phyloP scores from a whole-genome alignment of 2,113 vertebrate species.

The Tetrax tetrax region DNA sequence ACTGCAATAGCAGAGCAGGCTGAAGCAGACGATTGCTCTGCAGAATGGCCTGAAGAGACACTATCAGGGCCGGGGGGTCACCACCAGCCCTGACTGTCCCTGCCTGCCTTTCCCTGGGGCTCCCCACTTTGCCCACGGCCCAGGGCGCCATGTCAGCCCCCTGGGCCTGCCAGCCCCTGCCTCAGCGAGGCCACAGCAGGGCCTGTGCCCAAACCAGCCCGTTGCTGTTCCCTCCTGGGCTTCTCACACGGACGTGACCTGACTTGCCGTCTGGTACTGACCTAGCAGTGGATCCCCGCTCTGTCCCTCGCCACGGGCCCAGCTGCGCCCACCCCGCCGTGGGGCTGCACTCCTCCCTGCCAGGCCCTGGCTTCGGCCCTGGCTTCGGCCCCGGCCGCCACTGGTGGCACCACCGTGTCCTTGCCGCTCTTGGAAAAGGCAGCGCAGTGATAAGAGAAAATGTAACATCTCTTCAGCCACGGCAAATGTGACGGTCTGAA shows the following conservation, averaged over 20 bases:
- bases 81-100: background rate
- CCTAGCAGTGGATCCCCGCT: too few relatives aligned
- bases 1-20: background rate
- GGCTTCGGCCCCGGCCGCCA: accelerated
- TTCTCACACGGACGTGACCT: accelerated
- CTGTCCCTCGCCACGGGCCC: accelerated
- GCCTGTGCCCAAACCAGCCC: accelerated
- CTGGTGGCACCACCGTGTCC: accelerated
- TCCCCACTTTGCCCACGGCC: accelerated
- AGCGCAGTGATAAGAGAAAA: accelerated
- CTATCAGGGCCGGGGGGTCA: background rate
- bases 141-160: background rate
- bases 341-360: background rate
- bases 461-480: accelerated
- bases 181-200: accelerated
- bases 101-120: accelerated
- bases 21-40: accelerated
- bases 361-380: background rate
- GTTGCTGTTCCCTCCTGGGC: too few relatives aligned
- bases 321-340: accelerated
- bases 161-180: background rate
- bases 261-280: too few relatives aligned
- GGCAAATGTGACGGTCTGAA: accelerated
- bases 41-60: background rate
- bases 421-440: accelerated